These are phyloP conservation scores for Rhodophaea formosa DNA, from an alignment of 2,888 invertebrate genomes.

Conservation along the genomic window DNA sequence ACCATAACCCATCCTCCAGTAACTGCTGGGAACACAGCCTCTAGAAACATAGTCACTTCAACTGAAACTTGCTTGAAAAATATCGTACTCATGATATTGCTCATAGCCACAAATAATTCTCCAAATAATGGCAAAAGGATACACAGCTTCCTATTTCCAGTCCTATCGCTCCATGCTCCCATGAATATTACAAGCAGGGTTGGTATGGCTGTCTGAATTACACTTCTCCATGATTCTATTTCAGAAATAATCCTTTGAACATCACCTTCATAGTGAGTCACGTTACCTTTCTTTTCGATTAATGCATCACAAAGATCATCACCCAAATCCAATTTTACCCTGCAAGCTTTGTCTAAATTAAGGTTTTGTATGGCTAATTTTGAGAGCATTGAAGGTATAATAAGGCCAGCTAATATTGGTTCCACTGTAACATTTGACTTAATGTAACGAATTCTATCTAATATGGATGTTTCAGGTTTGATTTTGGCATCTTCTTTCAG, in stretches of 20 bases:
- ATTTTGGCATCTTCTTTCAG: conserved; percentile 39
- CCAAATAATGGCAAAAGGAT: conserved; percentile 79
- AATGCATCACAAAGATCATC: conserved; percentile 62
- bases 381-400: conserved; percentile 83
- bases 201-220: conserved; percentile 80
- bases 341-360: conserved; percentile 68
- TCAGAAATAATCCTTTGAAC: conserved; percentile 79
- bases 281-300: conserved; percentile 68
- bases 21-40: conserved; percentile 76
- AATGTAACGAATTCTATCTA: conserved; percentile 76
- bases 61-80: conserved; percentile 78
- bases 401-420: conserved; percentile 85
- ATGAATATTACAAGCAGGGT: conserved; percentile 78
- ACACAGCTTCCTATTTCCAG: conserved; percentile 79
- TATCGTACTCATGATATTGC: conserved; percentile 75
- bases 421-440: conserved; percentile 85
- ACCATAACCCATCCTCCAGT: conserved; percentile 80
- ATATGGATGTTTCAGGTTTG: conserved; percentile 63
- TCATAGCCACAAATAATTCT: conserved; percentile 70
- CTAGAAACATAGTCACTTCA: conserved; percentile 76
- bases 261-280: conserved; percentile 81
- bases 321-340: conserved; percentile 55
- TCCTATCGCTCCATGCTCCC: conserved; percentile 83
- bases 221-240: conserved; percentile 79
- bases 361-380: conserved; percentile 83